These are phyloP conservation scores for Sebastes kiyomatsui DNA, from an alignment of 2,797 vertebrate genomes.

Conservation along the genomic window DNA sequence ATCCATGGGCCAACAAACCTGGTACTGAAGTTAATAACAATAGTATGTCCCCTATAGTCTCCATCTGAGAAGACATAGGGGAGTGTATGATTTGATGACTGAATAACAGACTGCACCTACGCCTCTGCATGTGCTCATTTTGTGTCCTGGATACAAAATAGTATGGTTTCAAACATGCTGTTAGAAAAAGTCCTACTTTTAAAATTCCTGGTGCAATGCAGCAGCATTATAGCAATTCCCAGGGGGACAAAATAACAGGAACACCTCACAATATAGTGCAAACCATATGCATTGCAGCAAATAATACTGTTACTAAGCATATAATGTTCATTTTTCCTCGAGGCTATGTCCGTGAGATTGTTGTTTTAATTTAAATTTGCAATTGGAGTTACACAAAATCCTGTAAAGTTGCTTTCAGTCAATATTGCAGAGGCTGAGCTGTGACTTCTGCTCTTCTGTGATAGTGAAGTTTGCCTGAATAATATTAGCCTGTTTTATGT, in stretches of 20 bases:
- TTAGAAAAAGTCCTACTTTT: neutral
- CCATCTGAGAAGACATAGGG: neutral
- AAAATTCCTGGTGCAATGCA: neutral
- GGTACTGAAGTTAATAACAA: neutral
- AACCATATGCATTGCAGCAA: neutral
- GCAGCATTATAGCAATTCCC: neutral
- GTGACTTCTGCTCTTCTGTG: neutral
- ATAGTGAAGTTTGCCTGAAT: neutral
- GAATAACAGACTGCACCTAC: neutral
- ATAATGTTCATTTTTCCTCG: neutral
- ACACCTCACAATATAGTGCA: neutral
- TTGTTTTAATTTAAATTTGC: neutral
- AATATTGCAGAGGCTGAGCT: neutral
- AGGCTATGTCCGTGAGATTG: neutral
- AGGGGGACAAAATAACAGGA: neutral
- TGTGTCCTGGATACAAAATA: neutral
- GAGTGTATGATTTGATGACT: neutral
- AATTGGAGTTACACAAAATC: neutral
- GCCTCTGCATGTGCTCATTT: neutral
- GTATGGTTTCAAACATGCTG: neutral
- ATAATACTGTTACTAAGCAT: neutral
- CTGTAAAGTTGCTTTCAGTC: neutral
- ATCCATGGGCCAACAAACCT: neutral
- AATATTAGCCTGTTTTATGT: neutral
- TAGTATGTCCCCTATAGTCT: neutral